Evolutionary conservation across 1,140 invertebrate genomes (phyloP).

Genomic region (Battus philenor): DNA sequence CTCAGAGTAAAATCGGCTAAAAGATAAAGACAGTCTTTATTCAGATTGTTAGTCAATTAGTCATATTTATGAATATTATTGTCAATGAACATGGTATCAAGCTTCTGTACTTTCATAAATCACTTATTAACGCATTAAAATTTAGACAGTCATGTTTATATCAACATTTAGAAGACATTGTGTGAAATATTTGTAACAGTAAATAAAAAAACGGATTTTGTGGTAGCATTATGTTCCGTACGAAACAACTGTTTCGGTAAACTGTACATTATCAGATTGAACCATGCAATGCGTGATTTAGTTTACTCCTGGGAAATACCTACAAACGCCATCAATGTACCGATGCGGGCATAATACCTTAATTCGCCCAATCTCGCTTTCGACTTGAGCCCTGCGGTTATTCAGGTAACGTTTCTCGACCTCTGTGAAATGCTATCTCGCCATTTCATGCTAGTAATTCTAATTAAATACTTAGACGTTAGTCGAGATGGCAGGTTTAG

Average conservation of each 20-base stretch:
- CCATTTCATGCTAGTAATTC: background rate
- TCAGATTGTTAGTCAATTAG: too few species aligned
- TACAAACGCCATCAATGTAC: constrained; percentile 27
- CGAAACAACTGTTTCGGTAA: background rate
- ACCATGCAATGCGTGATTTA: constrained; percentile 60
- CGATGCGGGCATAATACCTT: constrained; percentile 49
- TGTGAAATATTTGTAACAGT: too few species aligned
- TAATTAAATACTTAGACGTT: constrained; percentile 6
- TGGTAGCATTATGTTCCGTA: background rate
- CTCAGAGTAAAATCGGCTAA: too few species aligned
- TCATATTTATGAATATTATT: too few species aligned
- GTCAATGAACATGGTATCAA: too few species aligned
- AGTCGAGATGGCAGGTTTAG: constrained; percentile 10
- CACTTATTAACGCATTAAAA: too few species aligned
- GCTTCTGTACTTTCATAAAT: too few species aligned
- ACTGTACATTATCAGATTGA: constrained; percentile 19
- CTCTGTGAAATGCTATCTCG: constrained; percentile 10
- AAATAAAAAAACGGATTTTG: too few species aligned
- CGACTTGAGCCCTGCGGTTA: constrained; percentile 35
- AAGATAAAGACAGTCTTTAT: too few species aligned
- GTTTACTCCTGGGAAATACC: constrained; percentile 51
- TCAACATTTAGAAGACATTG: too few species aligned
- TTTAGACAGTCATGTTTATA: too few species aligned
- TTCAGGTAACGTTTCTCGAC: constrained; percentile 18
- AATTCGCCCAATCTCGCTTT: constrained; percentile 55